Evolutionary conservation across 2,888 invertebrate genomes (phyloP).

Genomic region (Tiphia femorata): DNA sequence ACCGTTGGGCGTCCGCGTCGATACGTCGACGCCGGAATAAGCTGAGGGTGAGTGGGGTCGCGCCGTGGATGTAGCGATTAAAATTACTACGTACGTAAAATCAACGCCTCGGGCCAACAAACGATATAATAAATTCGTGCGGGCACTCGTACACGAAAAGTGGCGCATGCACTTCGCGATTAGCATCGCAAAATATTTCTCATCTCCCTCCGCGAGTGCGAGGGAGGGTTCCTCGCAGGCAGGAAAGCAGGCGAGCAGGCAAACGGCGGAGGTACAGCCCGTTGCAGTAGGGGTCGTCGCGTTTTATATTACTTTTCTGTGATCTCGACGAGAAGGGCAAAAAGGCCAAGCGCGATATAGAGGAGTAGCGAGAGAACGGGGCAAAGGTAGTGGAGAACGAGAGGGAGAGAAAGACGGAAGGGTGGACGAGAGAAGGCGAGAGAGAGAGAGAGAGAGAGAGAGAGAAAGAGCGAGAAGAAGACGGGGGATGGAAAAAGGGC

Average conservation of each 20-base stretch:
- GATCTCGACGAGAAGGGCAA: conserved; percentile 38
- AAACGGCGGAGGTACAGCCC: conserved; percentile 4
- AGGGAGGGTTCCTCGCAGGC: conserved; percentile 15
- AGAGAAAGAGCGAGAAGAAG: conserved; percentile 34
- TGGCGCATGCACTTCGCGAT: conserved; percentile 35
- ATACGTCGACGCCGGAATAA: neutral
- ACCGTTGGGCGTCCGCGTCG: neutral
- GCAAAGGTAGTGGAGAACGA: conserved; percentile 18
- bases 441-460: conserved; percentile 31
- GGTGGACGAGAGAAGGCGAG: conserved; percentile 1
- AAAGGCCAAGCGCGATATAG: conserved; percentile 31
- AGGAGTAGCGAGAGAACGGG: conserved; percentile 8
- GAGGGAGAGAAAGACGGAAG: conserved; percentile 1
- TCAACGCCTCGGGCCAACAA: conserved; percentile 29
- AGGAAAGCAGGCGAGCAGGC: too few relatives aligned
- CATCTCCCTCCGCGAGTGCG: neutral
- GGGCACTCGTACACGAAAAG: conserved; percentile 34
- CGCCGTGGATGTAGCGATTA: conserved; percentile 22
- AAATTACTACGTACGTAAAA: conserved; percentile 37
- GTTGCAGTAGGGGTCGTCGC: conserved; percentile 9
- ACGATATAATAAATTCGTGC: conserved; percentile 35
- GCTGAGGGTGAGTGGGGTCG: too few relatives aligned
- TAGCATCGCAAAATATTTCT: conserved; percentile 44
- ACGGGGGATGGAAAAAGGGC: conserved; percentile 15
- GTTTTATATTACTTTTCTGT: conserved; percentile 46